Evolutionary conservation across 1,140 invertebrate species (phyloP).

Genomic region (Diuraphis noxia): DNA sequence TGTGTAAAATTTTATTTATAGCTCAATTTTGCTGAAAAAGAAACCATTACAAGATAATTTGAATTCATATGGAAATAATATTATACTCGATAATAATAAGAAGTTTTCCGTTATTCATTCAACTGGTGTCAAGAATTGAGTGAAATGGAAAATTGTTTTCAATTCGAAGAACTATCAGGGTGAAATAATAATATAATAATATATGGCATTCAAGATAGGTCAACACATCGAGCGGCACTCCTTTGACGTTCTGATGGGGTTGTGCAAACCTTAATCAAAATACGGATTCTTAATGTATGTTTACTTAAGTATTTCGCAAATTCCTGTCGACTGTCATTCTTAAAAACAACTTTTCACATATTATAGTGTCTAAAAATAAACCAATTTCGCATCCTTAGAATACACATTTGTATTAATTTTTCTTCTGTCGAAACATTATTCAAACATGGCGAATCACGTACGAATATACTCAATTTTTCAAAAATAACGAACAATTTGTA

Average conservation of each 20-base stretch:
- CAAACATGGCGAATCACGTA: background rate
- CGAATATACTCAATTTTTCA: background rate
- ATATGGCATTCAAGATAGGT: background rate
- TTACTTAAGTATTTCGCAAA: background rate
- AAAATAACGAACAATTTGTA: background rate
- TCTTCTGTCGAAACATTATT: background rate
- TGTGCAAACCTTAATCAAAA: background rate
- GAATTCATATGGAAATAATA: background rate
- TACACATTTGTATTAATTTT: background rate
- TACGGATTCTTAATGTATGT: background rate
- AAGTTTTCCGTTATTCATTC: background rate
- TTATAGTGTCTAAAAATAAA: background rate
- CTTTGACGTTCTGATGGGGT: background rate
- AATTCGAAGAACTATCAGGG: background rate
- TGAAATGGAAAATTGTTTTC: background rate
- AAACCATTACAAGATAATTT: background rate
- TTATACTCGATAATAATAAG: background rate
- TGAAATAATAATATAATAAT: conserved; percentile 3
- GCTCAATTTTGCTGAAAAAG: background rate
- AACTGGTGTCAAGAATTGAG: background rate
- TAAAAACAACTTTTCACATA: background rate
- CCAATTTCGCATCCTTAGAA: background rate
- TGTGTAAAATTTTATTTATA: background rate
- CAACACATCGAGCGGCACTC: background rate
- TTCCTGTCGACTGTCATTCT: background rate